Conservation (phyloP, 2,113 vertebrate genomes). For the Pangasianodon gigas region DNA sequence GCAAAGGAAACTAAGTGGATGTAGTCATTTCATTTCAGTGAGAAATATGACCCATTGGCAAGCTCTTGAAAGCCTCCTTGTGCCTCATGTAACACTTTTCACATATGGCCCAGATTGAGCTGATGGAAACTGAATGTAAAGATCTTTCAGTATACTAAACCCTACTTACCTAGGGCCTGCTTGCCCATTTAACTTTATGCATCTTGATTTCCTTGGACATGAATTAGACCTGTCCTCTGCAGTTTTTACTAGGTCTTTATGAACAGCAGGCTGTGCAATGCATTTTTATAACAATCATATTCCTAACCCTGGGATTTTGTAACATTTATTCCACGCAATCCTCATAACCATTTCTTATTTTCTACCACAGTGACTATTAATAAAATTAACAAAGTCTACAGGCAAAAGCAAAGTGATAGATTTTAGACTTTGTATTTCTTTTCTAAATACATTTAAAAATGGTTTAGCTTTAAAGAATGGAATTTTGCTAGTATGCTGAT, state of each 20-base stretch:
- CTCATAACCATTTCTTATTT: neutral
- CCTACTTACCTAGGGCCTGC: slow-evolving; percentile 11
- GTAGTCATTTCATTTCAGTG: slow-evolving; percentile 10
- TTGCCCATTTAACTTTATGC: slow-evolving; percentile 37
- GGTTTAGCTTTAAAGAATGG: slow-evolving; percentile 81
- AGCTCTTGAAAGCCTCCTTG: slow-evolving; percentile 22
- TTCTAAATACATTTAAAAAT: slow-evolving; percentile 59
- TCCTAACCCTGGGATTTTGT: neutral
- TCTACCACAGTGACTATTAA: neutral
- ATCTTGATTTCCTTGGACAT: slow-evolving; percentile 37
- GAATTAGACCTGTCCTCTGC: slow-evolving; percentile 14
- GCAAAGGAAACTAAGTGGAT: slow-evolving; percentile 18
- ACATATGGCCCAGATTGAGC: slow-evolving; percentile 42
- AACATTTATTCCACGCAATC: neutral
- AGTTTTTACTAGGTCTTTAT: neutral
- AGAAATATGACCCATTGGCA: slow-evolving; percentile 28
- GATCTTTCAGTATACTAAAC: slow-evolving; percentile 10
- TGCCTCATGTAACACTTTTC: slow-evolving; percentile 10
- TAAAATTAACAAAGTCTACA: neutral
- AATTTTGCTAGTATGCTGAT: slow-evolving; percentile 81
- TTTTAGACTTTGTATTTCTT: neutral
- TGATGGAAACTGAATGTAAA: slow-evolving; percentile 30
- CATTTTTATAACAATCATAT: neutral
- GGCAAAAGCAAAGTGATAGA: neutral
- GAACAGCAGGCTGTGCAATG: neutral